Conservation (phyloP, 2,113 vertebrate species). For the Illadopsis cleaveri region DNA sequence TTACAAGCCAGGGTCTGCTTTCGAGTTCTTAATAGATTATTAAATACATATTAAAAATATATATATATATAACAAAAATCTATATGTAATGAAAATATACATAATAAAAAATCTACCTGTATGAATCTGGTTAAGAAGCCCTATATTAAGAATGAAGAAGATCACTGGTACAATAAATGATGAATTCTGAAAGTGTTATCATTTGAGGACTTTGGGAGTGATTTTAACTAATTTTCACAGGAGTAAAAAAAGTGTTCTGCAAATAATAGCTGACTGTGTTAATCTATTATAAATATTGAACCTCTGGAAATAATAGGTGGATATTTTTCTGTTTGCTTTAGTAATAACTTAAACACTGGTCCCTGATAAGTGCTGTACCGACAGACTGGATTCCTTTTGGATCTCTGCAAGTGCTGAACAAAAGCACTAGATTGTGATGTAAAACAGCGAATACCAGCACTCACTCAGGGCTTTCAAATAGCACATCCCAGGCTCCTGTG, state of each 20-base stretch:
- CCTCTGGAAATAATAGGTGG: not conserved
- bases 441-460: not conserved
- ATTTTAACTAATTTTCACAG: not conserved
- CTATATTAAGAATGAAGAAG: not conserved
- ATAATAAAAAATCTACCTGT: not conserved
- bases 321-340: not conserved
- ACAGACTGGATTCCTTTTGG: fast-evolving
- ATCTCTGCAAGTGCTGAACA: not conserved
- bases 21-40: not conserved
- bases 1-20: not conserved
- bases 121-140: not conserved
- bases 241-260: not conserved
- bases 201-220: not conserved
- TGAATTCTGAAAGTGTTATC: not conserved
- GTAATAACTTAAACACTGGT: not conserved
- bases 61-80: not conserved
- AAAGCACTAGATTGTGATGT: not conserved
- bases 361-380: not conserved
- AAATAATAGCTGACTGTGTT: not conserved
- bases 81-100: not conserved
- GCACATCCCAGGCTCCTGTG: not conserved
- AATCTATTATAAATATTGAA: not conserved
- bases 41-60: not conserved
- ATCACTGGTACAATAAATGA: not conserved
- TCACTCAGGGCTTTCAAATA: not conserved